A percentile compares a stretch with the other conserved stretches of the same genome.
Conservation (phyloP, 2,888 invertebrate genomes). For the Amphipoea oculea region DNA sequence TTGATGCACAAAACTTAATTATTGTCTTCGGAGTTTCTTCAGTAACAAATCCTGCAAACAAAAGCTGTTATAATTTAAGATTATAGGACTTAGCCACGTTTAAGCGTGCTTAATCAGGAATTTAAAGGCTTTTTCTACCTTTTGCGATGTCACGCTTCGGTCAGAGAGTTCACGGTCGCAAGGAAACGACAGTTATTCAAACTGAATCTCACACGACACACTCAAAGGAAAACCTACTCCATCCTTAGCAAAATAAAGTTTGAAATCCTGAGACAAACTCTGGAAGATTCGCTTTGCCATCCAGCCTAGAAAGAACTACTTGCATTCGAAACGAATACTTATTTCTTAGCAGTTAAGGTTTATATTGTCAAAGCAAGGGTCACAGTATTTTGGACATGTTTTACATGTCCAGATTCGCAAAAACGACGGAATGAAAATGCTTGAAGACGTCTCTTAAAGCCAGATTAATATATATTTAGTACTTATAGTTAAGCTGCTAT, state of each 20-base stretch:
- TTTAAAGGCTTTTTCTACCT: slow-evolving; percentile 47
- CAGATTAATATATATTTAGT: slow-evolving; percentile 61
- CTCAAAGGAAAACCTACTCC: slow-evolving; percentile 14
- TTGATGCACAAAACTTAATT: background rate
- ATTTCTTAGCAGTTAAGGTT: background rate
- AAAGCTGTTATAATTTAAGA: slow-evolving; percentile 39
- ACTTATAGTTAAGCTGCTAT: slow-evolving; percentile 53
- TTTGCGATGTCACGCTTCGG: slow-evolving; percentile 57
- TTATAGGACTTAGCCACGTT: slow-evolving; percentile 27
- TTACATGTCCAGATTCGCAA: slow-evolving; percentile 46
- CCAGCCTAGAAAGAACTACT: slow-evolving; percentile 8
- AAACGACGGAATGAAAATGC: slow-evolving; percentile 49
- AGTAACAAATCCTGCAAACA: slow-evolving; percentile 14
- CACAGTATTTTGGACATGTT: slow-evolving; percentile 37
- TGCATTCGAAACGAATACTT: background rate
- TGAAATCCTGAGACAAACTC: background rate
- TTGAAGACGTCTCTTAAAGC: slow-evolving; percentile 49
- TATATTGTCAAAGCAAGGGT: slow-evolving; percentile 1
- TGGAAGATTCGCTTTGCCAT: background rate
- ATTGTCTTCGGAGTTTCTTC: background rate
- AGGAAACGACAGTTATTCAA: slow-evolving; percentile 32
- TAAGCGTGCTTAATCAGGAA: slow-evolving; percentile 54
- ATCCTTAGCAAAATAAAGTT: fast-evolving
- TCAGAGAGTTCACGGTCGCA: slow-evolving; percentile 63
- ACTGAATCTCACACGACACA: slow-evolving; percentile 21